These are phyloP conservation scores for Drosophila sechellia DNA, from an alignment of 1,140 invertebrate species.

Conservation along the genomic window DNA sequence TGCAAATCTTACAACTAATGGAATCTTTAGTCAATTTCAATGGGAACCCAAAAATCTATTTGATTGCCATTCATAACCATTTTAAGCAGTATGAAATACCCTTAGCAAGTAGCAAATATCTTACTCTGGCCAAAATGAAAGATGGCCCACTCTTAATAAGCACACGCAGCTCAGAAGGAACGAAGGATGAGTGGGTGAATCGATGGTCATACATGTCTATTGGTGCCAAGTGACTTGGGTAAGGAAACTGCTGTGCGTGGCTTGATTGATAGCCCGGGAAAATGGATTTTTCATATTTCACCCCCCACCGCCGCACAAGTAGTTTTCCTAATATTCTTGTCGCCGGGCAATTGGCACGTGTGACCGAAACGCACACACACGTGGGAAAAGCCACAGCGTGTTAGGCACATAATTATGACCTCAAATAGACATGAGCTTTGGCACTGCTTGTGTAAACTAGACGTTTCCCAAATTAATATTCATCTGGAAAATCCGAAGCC, in stretches of 20 bases:
- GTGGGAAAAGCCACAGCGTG: slow-evolving; percentile 18
- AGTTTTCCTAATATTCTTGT: slow-evolving; percentile 44
- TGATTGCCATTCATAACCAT: no score
- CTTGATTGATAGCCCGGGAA: slow-evolving; percentile 69
- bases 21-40: no score
- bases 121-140: slow-evolving; percentile 52
- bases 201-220: slow-evolving; percentile 61
- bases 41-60: no score
- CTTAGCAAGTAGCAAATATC: background rate
- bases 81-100: background rate
- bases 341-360: slow-evolving; percentile 56
- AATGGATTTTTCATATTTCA: slow-evolving; percentile 71
- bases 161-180: slow-evolving; percentile 37
- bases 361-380: slow-evolving; percentile 32
- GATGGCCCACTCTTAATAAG: slow-evolving; percentile 71
- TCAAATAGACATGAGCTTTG: slow-evolving; percentile 20
- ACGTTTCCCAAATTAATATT: slow-evolving; percentile 67
- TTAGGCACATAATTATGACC: slow-evolving; percentile 43
- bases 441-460: slow-evolving; percentile 55
- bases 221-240: slow-evolving; percentile 39
- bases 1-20: background rate
- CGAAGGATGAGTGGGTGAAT: slow-evolving; percentile 9
- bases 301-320: slow-evolving; percentile 2
- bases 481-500: slow-evolving; percentile 10
- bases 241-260: no score